Evolutionary conservation across 2,888 invertebrate genomes (phyloP).

Genomic region (Imbricaverruca yamaguchii): DNA sequence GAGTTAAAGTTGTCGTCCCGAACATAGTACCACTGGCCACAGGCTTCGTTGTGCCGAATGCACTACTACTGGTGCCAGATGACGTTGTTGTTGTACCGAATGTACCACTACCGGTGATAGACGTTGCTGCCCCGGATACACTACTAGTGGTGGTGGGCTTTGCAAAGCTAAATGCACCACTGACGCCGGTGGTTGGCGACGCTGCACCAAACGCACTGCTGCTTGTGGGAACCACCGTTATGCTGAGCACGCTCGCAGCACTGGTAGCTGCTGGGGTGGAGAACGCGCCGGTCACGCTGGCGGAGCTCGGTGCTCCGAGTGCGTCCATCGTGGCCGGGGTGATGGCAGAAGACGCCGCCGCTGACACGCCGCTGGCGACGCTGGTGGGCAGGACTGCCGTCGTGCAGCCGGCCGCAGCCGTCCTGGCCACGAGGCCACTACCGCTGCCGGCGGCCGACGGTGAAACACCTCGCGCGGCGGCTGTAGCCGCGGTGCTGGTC

Average conservation of each 20-base stretch:
- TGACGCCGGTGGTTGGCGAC: constrained; percentile 13
- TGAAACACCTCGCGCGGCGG: neutral
- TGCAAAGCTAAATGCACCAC: neutral
- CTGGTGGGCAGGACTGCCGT: neutral
- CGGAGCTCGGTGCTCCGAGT: no score
- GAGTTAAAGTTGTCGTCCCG: constrained; percentile 12
- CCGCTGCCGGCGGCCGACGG: neutral
- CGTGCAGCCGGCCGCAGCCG: neutral
- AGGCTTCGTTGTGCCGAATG: constrained; percentile 19
- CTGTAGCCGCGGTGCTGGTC: neutral
- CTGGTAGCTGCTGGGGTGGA: neutral
- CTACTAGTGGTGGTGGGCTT: constrained; percentile 19
- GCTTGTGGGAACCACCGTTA: neutral
- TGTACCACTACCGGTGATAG: neutral
- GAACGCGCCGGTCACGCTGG: neutral
- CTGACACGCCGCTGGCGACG: neutral
- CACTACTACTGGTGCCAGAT: constrained; percentile 1
- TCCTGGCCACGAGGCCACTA: neutral
- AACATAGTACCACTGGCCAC: constrained; percentile 21
- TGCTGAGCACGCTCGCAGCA: constrained; percentile 19
- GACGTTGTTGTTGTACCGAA: neutral
- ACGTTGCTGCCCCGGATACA: constrained; percentile 22
- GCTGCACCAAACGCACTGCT: neutral
- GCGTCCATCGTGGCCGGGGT: no score
- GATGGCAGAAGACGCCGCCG: no score